Evolutionary conservation across 2,888 invertebrate species (phyloP), one percentile per base, ranked within the genome.

Genomic region (Trichopoda pennipes): DNA sequence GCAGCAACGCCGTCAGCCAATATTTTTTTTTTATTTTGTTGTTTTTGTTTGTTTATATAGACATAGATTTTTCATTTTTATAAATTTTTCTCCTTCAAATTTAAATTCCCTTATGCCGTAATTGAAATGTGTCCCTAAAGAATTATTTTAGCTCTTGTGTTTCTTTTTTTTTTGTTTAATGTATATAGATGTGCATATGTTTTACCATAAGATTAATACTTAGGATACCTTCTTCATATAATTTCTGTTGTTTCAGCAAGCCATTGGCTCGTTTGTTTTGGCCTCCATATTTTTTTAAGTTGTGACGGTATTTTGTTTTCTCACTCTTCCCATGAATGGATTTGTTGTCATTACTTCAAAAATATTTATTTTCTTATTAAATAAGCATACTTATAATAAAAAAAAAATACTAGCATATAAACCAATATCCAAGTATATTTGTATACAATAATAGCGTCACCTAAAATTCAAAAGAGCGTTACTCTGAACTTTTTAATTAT

Each of bases 91-190:
- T 72, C 42, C 28, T 76, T 60, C 28, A 70, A 76, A 60, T 70
- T 82, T 35, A 58, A 69, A 79, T 64, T 82, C 75, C 72, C 82
- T 82, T 61, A 72, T 76, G 79, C 75, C 72, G 75, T 82, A 82
- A 82, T 82, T 82, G 82, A 82, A 79, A 82, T 70, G 72, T 79
- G 79, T 79, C 82, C 82, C 82, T 76, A 79, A 82, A 82, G 82
- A 75, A 82, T 72, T 79, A 76, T 82, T 82, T 79, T 75, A 79
- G 72, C n/a, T n/a, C n/a, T n/a, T n/a, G n/a, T n/a, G n/a, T n/a
- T n/a, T n/a, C n/a, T n/a, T n/a, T n/a, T n/a, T 82, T 82, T 68
- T 44, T 56, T 28, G 79, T 82, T 68, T 44, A 49, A 28, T 28
- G 8, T 28, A 28, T 28, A 4, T 28, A 28, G 28, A 28, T 28